A percentile compares a stretch with the other conserved stretches of the same genome.
Conservation (phyloP, 2,888 invertebrate species). For the Rhabditoides inermis region DNA sequence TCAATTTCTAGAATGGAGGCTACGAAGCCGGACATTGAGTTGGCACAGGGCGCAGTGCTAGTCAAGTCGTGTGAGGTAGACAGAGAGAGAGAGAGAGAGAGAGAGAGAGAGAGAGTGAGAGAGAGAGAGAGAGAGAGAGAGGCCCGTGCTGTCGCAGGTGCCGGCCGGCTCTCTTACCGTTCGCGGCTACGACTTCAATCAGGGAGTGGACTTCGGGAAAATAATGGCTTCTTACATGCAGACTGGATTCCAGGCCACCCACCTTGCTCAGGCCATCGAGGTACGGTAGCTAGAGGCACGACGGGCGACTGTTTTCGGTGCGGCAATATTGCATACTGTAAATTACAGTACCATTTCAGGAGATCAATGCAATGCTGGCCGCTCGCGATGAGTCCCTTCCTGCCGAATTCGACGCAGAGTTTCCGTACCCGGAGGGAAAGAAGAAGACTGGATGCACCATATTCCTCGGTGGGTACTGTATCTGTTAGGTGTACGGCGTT, state of each 20-base stretch:
- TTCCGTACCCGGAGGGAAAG: conserved; percentile 45
- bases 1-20: too few relatives aligned
- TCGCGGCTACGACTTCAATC: conserved; percentile 82
- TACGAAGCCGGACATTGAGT: conserved; percentile 4
- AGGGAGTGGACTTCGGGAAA: conserved; percentile 74
- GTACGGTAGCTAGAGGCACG: conserved; percentile 74
- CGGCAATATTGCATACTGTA: neutral
- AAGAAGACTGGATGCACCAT: conserved; percentile 69
- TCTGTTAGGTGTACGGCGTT: too few relatives aligned
- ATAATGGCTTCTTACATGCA: conserved; percentile 70
- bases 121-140: neutral
- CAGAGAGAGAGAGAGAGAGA: conserved; percentile 1
- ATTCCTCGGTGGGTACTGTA: too few relatives aligned
- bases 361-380: conserved; percentile 41
- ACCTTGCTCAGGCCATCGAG: conserved; percentile 77
- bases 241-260: conserved; percentile 95
- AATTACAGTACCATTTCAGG: conserved; percentile 17
- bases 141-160: neutral
- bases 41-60: conserved; percentile 37
- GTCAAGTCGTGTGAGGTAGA: conserved; percentile 33
- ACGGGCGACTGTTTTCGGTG: neutral
- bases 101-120: conserved; percentile 1
- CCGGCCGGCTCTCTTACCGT: conserved; percentile 6
- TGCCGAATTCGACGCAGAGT: conserved; percentile 23
- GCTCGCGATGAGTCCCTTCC: conserved; percentile 20